Evolutionary conservation across 2,888 invertebrate genomes (phyloP), one percentile per base, ranked within the genome.

Genomic region (Brachyptera putata): DNA sequence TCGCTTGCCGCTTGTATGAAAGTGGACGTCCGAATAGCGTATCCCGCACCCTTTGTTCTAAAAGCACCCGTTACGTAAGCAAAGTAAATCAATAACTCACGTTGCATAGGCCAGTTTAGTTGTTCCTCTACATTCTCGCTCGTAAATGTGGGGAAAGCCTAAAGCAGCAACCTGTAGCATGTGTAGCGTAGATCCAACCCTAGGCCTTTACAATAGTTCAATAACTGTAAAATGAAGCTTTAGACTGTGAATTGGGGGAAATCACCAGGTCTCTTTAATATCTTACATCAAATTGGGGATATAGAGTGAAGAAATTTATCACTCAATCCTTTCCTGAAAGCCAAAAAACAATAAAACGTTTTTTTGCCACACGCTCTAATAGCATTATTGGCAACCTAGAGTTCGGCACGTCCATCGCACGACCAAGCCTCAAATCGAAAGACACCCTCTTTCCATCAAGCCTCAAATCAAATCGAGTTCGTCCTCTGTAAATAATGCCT

Each of bases 101-200:
- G 18, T 18, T 53, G 53, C 53, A 53, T 36, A 13, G 16, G 53
- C 53, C 34, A 37, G 14, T 14, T 25, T 48, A 18, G 50, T 46
- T 46, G 46, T 46, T 46, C 46, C 25, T n/a, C n/a, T n/a, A n/a
- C n/a, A n/a, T n/a, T n/a, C n/a, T n/a, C n/a, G n/a, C n/a, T 25
- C 50, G 30, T 50, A 50, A 50, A 50, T 50, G 30, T n/a, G n/a
- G n/a, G n/a, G n/a, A n/a, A 30, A 50, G 50, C 4, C 50, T 26
- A 53, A 53, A 53, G 53, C 36, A 53, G 53, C 53, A 53, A 53
- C 53, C 53, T 53, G 53, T 53, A 36, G 53, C 16, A 36, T 34
- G 46, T 46, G 24, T 46, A 21, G 36, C 21, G 53, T 13, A 21
- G 34, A 36, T 9, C 26, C 34, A 21, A 53, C 34, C 34, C 16